Conservation (phyloP, 1,140 invertebrate genomes). For the Thaumatotibia leucotreta region DNA sequence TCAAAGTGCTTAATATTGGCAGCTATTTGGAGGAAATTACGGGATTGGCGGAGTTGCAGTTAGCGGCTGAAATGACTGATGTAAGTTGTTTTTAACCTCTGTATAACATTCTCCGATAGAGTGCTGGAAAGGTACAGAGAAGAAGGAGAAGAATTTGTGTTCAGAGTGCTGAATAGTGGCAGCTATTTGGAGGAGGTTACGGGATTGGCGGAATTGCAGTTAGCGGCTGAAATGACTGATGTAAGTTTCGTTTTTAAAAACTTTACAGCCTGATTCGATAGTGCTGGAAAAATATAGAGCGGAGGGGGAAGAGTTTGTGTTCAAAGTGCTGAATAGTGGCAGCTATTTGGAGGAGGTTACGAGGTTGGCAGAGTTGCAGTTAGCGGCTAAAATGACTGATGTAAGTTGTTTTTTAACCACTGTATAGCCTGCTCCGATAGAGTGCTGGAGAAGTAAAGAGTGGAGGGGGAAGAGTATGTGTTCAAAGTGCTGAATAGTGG, state of each 20-base stretch:
- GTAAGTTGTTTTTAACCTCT: conserved; percentile 91
- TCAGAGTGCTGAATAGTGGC: conserved; percentile 90
- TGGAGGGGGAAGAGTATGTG: conserved; percentile 86
- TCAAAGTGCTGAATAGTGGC: too few species aligned
- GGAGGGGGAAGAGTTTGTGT: too few species aligned
- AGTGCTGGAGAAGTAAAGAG: conserved; percentile 83
- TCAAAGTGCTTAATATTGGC: conserved; percentile 90
- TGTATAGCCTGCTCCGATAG: conserved; percentile 93
- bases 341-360: too few species aligned
- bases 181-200: conserved; percentile 92
- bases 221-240: conserved; percentile 80
- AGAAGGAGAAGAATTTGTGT: conserved; percentile 86
- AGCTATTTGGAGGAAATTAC: conserved; percentile 92
- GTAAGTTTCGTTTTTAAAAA: conserved; percentile 76
- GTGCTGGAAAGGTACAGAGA: conserved; percentile 82
- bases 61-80: too few species aligned
- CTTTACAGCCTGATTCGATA: too few species aligned
- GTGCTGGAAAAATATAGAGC: too few species aligned
- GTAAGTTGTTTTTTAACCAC: conserved; percentile 80
- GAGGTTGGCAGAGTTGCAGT: too few species aligned
- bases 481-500: conserved; percentile 90
- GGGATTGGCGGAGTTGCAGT: too few species aligned
- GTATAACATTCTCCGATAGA: conserved; percentile 91
- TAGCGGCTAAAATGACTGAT: too few species aligned
- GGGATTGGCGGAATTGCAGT: conserved; percentile 87